Conservation (phyloP, 2,113 vertebrate genomes). For the Hassar affinis region DNA sequence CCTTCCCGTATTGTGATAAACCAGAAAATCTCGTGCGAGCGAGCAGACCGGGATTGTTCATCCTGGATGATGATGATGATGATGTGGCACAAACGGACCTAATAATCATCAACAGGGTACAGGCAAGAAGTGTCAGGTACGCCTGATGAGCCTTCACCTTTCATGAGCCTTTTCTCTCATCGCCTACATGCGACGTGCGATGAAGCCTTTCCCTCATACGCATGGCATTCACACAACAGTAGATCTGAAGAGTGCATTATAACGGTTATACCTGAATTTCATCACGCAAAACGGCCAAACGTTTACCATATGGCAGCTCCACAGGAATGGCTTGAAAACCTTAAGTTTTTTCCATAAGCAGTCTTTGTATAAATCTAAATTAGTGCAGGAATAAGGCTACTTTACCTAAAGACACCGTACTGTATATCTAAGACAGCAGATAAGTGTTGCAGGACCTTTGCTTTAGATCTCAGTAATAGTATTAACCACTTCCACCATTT, state of each 20-base stretch:
- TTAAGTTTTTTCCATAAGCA: conserved; percentile 10
- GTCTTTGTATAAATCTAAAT: conserved; percentile 15
- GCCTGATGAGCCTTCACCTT: background rate
- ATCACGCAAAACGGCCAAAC: background rate
- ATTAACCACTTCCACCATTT: background rate
- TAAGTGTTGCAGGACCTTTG: background rate
- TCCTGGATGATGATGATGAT: background rate
- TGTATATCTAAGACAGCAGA: conserved; percentile 6
- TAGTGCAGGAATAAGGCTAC: conserved; percentile 43
- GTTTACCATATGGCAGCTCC: conserved; percentile 7
- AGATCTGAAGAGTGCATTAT: conserved; percentile 2
- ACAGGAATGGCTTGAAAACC: conserved; percentile 29
- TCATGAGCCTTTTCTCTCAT: background rate
- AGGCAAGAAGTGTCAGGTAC: background rate
- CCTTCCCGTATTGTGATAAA: background rate
- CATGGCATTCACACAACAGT: background rate
- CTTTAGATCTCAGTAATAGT: background rate
- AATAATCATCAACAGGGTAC: background rate
- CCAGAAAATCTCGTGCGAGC: background rate
- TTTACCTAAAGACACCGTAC: conserved; percentile 15
- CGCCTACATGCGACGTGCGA: background rate
- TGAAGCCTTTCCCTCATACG: no score
- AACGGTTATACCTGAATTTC: background rate
- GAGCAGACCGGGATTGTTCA: background rate
- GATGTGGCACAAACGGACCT: background rate